These are phyloP conservation scores for Hemibagrus guttatus DNA, from an alignment of 2,797 vertebrate species.

Conservation along the genomic window DNA sequence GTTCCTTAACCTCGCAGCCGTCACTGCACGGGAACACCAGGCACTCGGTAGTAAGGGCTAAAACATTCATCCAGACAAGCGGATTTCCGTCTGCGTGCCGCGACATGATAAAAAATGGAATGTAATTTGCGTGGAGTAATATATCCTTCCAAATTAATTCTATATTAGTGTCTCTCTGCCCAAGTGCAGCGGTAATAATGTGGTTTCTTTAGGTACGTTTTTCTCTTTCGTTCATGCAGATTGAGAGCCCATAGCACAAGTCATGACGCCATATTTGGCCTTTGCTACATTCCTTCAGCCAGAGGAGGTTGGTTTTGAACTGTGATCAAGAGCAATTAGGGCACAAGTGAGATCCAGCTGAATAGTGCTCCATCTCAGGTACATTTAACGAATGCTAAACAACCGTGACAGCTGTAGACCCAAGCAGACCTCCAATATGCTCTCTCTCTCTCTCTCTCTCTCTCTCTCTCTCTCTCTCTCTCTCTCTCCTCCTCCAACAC, in stretches of 20 bases:
- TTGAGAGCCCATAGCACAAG: slow-evolving; percentile 42
- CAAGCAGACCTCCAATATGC: slow-evolving; percentile 50
- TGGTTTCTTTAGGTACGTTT: slow-evolving; percentile 56
- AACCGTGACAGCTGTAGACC: slow-evolving; percentile 66
- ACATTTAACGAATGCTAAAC: slow-evolving; percentile 68
- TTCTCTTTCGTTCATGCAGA: slow-evolving; percentile 56
- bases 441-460: not conserved
- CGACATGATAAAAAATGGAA: slow-evolving; percentile 32
- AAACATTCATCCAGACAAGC: slow-evolving; percentile 40
- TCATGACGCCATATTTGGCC: slow-evolving; percentile 62
- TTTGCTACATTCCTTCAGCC: slow-evolving; percentile 51
- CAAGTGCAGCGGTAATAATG: slow-evolving; percentile 35
- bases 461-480: not conserved
- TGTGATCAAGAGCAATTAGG: slow-evolving; percentile 67
- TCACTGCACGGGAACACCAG: slow-evolving; percentile 31
- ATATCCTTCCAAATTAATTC: slow-evolving; percentile 45
- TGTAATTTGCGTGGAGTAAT: slow-evolving; percentile 24
- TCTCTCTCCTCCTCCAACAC: not conserved
- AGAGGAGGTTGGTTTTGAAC: slow-evolving; percentile 65
- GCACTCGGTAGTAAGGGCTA: slow-evolving; percentile 27
- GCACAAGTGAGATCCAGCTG: slow-evolving; percentile 62
- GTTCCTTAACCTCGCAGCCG: slow-evolving; percentile 16
- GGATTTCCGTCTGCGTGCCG: slow-evolving; percentile 23
- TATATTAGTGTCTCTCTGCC: slow-evolving; percentile 18
- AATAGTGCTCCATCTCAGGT: slow-evolving; percentile 69